Conservation (phyloP, 2,113 vertebrate species). For the Brienomyrus longianalis region DNA sequence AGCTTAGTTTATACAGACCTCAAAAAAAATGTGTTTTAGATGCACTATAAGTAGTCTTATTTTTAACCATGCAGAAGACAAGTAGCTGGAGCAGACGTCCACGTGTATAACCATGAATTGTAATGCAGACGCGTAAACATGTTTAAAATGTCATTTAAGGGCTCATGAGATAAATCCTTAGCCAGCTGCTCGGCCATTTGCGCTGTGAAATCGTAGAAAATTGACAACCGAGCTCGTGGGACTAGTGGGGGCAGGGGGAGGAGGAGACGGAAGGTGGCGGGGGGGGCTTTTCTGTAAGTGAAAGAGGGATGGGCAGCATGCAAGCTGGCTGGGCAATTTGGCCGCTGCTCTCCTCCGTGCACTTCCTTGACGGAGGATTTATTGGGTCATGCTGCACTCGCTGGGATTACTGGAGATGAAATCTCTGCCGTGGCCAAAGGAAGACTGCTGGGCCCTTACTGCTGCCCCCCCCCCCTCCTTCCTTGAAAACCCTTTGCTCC, state of each 20-base stretch:
- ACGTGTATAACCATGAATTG: not conserved
- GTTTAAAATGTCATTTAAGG: not conserved
- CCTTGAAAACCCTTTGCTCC: not conserved
- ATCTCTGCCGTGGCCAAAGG: not conserved
- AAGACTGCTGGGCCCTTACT: not conserved
- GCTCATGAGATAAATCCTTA: not conserved
- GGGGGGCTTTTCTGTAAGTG: not conserved
- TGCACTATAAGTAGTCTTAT: not conserved
- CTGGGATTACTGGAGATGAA: slow-evolving; percentile 12
- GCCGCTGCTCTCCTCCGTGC: not conserved
- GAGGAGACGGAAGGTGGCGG: not conserved
- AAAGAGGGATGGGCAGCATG: not conserved
- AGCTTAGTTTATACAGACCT: not conserved
- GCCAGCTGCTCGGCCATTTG: not conserved
- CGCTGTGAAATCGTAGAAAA: slow-evolving; percentile 19
- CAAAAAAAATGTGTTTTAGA: not conserved
- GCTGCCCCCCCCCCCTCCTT: not conserved
- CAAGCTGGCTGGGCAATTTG: not conserved
- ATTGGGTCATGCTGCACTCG: slow-evolving; percentile 1
- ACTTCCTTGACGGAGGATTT: not conserved
- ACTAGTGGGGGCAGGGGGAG: not conserved
- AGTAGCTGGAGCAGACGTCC: not conserved
- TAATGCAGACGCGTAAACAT: not conserved
- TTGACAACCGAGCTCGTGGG: not conserved
- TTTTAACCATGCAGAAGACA: not conserved